Evolutionary conservation across 2,888 invertebrate species (phyloP).

Genomic region (Yponomeuta evonymella): DNA sequence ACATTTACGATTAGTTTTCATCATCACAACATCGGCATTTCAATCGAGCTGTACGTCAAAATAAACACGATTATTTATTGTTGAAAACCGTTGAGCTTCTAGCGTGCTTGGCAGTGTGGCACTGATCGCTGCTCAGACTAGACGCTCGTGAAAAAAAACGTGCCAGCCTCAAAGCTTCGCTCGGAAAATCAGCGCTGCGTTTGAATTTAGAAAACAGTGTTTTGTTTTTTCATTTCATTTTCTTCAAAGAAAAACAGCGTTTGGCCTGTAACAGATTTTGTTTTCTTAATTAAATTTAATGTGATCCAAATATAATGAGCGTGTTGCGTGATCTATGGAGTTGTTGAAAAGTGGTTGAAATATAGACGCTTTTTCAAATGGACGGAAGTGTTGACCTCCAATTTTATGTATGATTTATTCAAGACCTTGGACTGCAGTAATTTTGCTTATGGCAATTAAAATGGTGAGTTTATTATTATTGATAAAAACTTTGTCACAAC

Average conservation of each 20-base stretch:
- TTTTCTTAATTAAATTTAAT: conserved; percentile 17
- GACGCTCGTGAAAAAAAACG: conserved; percentile 39
- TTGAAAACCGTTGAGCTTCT: conserved; percentile 23
- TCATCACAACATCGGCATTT: conserved; percentile 2
- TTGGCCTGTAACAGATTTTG: not conserved
- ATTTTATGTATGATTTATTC: conserved; percentile 75
- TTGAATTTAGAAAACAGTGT: not conserved
- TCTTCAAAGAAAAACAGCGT: conserved; percentile 15
- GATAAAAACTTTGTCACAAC: not conserved
- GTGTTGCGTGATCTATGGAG: conserved; percentile 26
- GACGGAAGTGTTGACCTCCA: conserved; percentile 60
- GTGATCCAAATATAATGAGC: conserved; percentile 22
- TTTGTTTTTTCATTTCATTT: not conserved
- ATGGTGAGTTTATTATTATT: conserved; percentile 51
- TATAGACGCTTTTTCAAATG: conserved; percentile 50
- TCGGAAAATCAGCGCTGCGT: conserved; percentile 1
- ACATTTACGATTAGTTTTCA: not conserved
- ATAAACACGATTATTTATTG: conserved; percentile 16
- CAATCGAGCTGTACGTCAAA: not conserved
- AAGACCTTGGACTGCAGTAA: conserved; percentile 68
- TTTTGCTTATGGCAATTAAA: conserved; percentile 72
- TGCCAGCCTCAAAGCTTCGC: not conserved
- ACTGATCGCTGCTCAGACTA: conserved; percentile 38
- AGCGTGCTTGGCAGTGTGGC: conserved; percentile 40
- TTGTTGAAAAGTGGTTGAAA: conserved; percentile 40